Base-by-base conservation (phyloP, 2,888 invertebrate species). In the Gonocerus acuteangulatus region DNA sequence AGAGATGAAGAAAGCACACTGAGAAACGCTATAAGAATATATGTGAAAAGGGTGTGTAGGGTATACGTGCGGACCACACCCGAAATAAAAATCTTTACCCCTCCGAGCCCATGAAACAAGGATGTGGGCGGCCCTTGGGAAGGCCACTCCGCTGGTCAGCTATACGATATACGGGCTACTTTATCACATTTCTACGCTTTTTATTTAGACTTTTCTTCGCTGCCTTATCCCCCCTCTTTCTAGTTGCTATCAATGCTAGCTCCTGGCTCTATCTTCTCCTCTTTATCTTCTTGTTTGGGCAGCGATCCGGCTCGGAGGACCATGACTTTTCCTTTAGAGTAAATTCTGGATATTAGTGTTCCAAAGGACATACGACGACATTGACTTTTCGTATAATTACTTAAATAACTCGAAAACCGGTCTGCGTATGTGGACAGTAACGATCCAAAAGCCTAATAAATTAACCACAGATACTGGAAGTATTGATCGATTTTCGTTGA, bases 1-100 rank as follows among this genome's bases (percentile, higher is more conserved):
- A 42, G 27, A 54, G 42, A 54, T 54, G 54, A 54, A 54, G 42
- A 42, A 16, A 34, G 36, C 15, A 44, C 22, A n/a, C 3, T 7
- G 13, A n/a, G 15, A 42, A n/a, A 16, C 6, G 57, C 57, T 22
- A 57, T 57, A 57, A 57, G 57, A 27, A 44, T 44, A 57, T 57
- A 57, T 57, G 27, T 6, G 16, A 11, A 23, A 23, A 13, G 34
- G 39, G 47, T 22, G 47, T 4, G 9, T 11, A 11, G 32, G 32
- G 7, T 32, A 6, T 39, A 39, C 39, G 39, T 39, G 39, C 15
- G 39, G 39, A 27, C 39, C 39, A 39, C 39, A 39, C 22, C 47
- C 47, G 18, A 47, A 57, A 57, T 57, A 57, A 57, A 57, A 57
- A 57, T 57, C 47, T 57, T 57, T 57, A 57, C 34, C 13, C 32